A percentile compares a stretch with the other conserved stretches of the same genome.
Evolutionary conservation across 1,140 invertebrate genomes (phyloP).

Genomic region (Dufourea novaeangliae): DNA sequence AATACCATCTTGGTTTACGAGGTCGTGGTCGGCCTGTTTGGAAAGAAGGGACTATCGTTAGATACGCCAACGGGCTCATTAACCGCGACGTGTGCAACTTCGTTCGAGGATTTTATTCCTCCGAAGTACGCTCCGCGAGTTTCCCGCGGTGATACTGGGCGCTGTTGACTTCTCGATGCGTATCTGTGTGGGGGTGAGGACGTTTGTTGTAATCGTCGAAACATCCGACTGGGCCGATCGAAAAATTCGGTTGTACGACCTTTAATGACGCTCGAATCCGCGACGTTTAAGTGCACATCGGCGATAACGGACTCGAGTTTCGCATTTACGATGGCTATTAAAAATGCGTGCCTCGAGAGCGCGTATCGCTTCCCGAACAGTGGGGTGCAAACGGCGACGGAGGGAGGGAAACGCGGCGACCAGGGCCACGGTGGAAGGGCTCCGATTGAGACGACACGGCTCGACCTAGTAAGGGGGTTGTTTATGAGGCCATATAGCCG

Average conservation of each 20-base stretch:
- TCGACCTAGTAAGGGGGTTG: conserved; percentile 69
- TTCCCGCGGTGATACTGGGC: background rate
- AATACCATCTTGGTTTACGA: conserved; percentile 40
- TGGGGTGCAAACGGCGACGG: conserved; percentile 41
- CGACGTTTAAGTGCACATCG: conserved; percentile 31
- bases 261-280: conserved; percentile 27
- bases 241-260: conserved; percentile 15
- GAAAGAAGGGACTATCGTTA: background rate
- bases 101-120: conserved; percentile 14
- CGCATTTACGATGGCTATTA: conserved; percentile 41
- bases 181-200: no score
- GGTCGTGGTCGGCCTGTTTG: background rate
- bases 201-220: no score
- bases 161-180: no score
- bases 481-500: conserved; percentile 77
- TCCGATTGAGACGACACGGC: conserved; percentile 69
- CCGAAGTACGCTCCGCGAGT: background rate
- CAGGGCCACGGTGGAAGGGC: conserved; percentile 1
- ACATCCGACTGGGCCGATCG: conserved; percentile 7
- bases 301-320: conserved; percentile 32
- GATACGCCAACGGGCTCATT: conserved; percentile 21
- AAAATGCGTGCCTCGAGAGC: background rate
- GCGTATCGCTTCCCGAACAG: conserved; percentile 35
- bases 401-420: conserved; percentile 13
- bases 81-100: background rate